phyloP scores from a whole-genome alignment of 2,113 vertebrate genomes.

The Vulpes lagopus region DNA sequence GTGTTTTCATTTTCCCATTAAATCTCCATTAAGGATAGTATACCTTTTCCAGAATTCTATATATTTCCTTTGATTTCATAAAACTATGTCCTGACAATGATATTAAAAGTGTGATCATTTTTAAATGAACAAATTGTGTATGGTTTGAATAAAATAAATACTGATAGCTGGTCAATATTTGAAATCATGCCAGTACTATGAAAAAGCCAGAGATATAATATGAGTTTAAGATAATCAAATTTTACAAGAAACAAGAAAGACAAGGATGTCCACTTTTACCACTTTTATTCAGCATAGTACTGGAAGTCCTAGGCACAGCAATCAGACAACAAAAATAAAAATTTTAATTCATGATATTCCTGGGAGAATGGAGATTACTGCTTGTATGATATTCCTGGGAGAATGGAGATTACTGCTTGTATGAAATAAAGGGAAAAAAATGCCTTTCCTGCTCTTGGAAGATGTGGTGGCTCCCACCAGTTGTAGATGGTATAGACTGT shows the following conservation, averaged over 20 bases:
- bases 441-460: neutral
- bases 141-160: constrained; percentile 48
- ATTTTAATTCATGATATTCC: constrained; percentile 36
- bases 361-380: constrained; percentile 8
- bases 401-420: neutral
- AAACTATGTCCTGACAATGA: neutral
- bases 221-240: constrained; percentile 34
- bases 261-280: too few relatives aligned
- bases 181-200: neutral
- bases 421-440: neutral
- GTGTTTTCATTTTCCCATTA: neutral
- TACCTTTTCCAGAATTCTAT: neutral
- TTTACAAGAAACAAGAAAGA: neutral
- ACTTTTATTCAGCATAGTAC: too few relatives aligned
- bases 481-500: neutral
- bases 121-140: constrained; percentile 21
- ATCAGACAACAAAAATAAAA: neutral
- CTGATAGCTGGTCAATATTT: neutral
- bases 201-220: neutral
- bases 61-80: neutral
- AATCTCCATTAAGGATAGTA: neutral
- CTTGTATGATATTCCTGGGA: constrained; percentile 9
- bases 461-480: neutral
- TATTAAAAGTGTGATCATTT: neutral
- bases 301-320: too few relatives aligned